Evolutionary conservation across 2,113 vertebrate genomes (phyloP).

Genomic region (Morone chrysops): DNA sequence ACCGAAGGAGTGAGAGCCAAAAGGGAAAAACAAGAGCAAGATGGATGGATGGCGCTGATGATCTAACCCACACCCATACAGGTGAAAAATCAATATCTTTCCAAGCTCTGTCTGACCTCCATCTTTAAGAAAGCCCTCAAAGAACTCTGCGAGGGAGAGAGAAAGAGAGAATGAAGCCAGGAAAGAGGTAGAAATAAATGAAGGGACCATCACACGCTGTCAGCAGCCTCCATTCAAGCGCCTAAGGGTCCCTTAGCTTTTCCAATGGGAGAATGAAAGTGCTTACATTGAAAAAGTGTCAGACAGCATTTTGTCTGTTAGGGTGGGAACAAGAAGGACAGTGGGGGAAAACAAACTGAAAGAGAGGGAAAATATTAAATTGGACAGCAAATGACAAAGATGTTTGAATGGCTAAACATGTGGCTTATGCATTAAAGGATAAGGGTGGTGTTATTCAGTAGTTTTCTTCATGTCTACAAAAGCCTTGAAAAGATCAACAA

Average conservation of each 20-base stretch:
- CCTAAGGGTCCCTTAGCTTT: slow-evolving; percentile 47
- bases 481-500: background rate
- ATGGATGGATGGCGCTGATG: slow-evolving; percentile 62
- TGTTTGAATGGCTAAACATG: background rate
- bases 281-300: slow-evolving; percentile 49
- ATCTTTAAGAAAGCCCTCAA: slow-evolving; percentile 60
- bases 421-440: background rate
- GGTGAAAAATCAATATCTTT: slow-evolving; percentile 69
- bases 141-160: slow-evolving; percentile 20
- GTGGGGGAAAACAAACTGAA: slow-evolving; percentile 6
- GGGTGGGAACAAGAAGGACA: slow-evolving; percentile 28
- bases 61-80: slow-evolving; percentile 63
- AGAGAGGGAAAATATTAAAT: slow-evolving; percentile 1
- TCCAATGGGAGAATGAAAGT: slow-evolving; percentile 39
- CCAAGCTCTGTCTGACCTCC: slow-evolving; percentile 57
- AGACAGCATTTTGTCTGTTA: slow-evolving; percentile 48
- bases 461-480: background rate
- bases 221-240: slow-evolving; percentile 51
- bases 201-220: slow-evolving; percentile 52
- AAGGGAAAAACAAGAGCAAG: slow-evolving; percentile 77
- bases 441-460: background rate
- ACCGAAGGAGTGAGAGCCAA: slow-evolving; percentile 12
- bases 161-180: slow-evolving; percentile 36
- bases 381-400: background rate
- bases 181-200: slow-evolving; percentile 54